Percentiles rank a stretch among this genome's conserved stretches.
Conservation (phyloP, 1,140 invertebrate genomes). For the Drosophila malerkotliana region DNA sequence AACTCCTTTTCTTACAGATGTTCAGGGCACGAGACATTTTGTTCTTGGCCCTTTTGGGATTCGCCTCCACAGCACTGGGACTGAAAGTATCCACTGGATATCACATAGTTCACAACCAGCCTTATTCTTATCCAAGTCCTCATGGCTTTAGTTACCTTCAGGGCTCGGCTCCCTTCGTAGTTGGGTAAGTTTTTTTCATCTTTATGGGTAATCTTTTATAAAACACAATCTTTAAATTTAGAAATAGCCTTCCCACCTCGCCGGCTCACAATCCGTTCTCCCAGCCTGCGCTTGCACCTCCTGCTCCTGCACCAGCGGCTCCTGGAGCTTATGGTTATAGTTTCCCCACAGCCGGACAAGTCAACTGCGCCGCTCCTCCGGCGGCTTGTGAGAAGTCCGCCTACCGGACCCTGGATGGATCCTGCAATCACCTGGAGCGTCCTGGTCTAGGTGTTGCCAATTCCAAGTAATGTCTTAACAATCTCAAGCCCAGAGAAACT, state of each 20-base stretch:
- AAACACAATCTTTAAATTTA: background rate
- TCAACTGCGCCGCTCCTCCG: slow-evolving; percentile 83
- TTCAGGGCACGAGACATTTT: slow-evolving; percentile 29
- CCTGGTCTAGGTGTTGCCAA: slow-evolving; percentile 90
- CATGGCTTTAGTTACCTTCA: slow-evolving; percentile 57
- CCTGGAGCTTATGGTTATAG: slow-evolving; percentile 51
- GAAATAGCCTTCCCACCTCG: slow-evolving; percentile 66
- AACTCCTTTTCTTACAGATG: slow-evolving; percentile 38
- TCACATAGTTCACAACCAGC: slow-evolving; percentile 73
- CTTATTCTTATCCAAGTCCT: slow-evolving; percentile 18
- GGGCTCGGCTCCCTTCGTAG: slow-evolving; percentile 32
- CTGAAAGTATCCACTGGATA: slow-evolving; percentile 74
- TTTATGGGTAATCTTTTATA: background rate
- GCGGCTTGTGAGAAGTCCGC: slow-evolving; percentile 84
- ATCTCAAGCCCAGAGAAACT: background rate
- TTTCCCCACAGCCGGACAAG: slow-evolving; percentile 60
- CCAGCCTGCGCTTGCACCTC: slow-evolving; percentile 13
- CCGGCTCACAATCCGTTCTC: slow-evolving; percentile 67
- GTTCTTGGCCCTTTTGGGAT: slow-evolving; percentile 42
- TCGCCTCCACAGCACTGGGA: slow-evolving; percentile 18
- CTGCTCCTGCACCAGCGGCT: slow-evolving; percentile 18
- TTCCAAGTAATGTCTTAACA: slow-evolving; percentile 30
- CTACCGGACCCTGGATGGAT: slow-evolving; percentile 92
- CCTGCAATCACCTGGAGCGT: slow-evolving; percentile 92
- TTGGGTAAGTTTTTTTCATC: slow-evolving; percentile 30